Evolutionary conservation across 2,888 invertebrate species (phyloP), one percentile per base, ranked within the genome.

Genomic region (Acronicta psi): DNA sequence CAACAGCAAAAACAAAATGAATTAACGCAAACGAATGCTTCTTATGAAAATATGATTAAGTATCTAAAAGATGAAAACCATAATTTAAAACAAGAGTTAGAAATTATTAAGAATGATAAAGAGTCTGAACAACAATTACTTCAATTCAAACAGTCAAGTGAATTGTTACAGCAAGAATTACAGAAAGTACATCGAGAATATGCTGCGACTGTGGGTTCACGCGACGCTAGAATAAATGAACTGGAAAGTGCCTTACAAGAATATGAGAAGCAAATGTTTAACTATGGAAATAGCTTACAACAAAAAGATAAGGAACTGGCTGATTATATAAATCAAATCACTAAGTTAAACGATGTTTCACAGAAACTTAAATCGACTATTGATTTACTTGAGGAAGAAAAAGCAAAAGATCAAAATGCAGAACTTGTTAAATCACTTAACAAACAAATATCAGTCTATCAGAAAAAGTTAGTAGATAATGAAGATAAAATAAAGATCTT

Each of bases 381-480:
- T 67, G 92, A 93, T 72, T 65, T 90, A 69, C 85, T 93, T 20
- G 94, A 94, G 80, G 92, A 93, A 77, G 94, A 94, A 73, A 93
- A 94, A 70, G 82, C 89, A 13, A 93, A 91, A 79, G 92, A 93
- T 74, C 92, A 94, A 74, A 94, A 95, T 77, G 88, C 90, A 25
- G 92, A 95, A 61, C 86, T 95, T 63, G 83, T 95, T 2, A 90
- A 94, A 77, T 90, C 94, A 6, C 89, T 95, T 25, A 95, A 95
- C 77, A 93, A 93, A 72, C 95, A 95, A 87, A 91, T 95, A 60
- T 71, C 88, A 6, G 82, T 77, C 8, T 90, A 91, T 69, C 92
- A 94, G 59, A 93, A 91, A 62, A 90, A 91, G 59, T 69, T 93
- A 25, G 46, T 80, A 41, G 94, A 94, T 29, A 88, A 80, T 67